These are phyloP conservation scores for Caenorhabditis wallacei DNA, from an alignment of 2,888 invertebrate genomes.

Conservation along the genomic window DNA sequence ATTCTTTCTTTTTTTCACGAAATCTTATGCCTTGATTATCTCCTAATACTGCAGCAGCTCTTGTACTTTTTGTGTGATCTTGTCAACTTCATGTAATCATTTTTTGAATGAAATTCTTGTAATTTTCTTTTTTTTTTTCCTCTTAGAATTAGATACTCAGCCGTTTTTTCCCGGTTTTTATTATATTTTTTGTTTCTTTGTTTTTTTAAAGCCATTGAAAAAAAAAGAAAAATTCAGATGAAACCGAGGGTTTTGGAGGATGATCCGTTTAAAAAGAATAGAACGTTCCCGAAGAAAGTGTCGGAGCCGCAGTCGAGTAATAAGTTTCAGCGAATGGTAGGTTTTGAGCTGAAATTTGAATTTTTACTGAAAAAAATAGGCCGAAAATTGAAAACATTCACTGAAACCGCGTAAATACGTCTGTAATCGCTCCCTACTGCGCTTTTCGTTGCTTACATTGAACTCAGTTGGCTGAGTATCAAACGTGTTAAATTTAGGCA, in stretches of 20 bases:
- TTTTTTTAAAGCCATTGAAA: neutral
- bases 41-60: slow-evolving; percentile 9
- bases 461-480: too few species aligned
- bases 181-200: neutral
- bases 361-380: neutral
- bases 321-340: slow-evolving; percentile 47
- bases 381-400: too few species aligned
- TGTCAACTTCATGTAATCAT: neutral
- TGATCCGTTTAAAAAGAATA: neutral
- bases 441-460: too few species aligned
- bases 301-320: slow-evolving; percentile 17
- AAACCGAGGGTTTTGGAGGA: neutral
- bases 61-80: slow-evolving; percentile 23
- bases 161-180: slow-evolving; percentile 5
- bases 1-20: slow-evolving; percentile 12
- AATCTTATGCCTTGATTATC: neutral
- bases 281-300: slow-evolving; percentile 38
- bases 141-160: neutral
- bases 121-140: slow-evolving; percentile 17
- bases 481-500: too few species aligned
- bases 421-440: too few species aligned
- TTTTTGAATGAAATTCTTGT: slow-evolving; percentile 2
- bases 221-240: neutral
- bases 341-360: too few species aligned
- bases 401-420: too few species aligned